Evolutionary conservation across 2,113 vertebrate species (phyloP), one percentile per base, ranked within the genome.

Genomic region (Calcarius ornatus): DNA sequence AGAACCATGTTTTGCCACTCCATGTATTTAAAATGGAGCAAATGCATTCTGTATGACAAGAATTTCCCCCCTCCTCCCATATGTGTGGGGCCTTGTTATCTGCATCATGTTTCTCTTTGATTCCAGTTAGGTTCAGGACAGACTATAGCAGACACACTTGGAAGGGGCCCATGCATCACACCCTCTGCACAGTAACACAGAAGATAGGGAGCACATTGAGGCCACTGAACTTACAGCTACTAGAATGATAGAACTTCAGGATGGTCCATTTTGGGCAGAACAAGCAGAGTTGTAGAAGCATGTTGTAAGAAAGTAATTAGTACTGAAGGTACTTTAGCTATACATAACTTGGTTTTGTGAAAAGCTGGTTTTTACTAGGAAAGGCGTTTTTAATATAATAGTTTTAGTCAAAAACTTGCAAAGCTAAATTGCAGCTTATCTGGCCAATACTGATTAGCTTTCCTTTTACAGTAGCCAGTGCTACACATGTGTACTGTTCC

Each of bases 171-270:
- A 1, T 50, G 56, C 59, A 37, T 59, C 63, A 56, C 42, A 59
- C 12, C 37, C n/a, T 38, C 31, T 42, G 56, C 33, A 37, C 12
- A 53, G 20, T 11, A 75, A 60, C 51, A 16, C 25, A 57, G 63
- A 0, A 45, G 75, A 45, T 0, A 37, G 53, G 51, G 61, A 38
- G 45, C 37, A 45, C n/a, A n/a, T 5, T 0, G 1, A 86, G 60
- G 42, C 50, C 87, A 51, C 4, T 1, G 10, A 70, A 61, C 11
- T 43, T 76, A 73, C 0, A 82, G 54, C 23, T 50, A 50, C 12
- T 30, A 59, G 24, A 35, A 59, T 4, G 23, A 83, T 8, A 47
- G 24, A 77, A 71, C 17, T 18, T 28, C 56, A 57, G 51, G 45
- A 66, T 1, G 2, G 37, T 27, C 54, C 27, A 10, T 51, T 70